Base-by-base conservation (phyloP, 2,113 vertebrate species). In the Alethe castanea region DNA sequence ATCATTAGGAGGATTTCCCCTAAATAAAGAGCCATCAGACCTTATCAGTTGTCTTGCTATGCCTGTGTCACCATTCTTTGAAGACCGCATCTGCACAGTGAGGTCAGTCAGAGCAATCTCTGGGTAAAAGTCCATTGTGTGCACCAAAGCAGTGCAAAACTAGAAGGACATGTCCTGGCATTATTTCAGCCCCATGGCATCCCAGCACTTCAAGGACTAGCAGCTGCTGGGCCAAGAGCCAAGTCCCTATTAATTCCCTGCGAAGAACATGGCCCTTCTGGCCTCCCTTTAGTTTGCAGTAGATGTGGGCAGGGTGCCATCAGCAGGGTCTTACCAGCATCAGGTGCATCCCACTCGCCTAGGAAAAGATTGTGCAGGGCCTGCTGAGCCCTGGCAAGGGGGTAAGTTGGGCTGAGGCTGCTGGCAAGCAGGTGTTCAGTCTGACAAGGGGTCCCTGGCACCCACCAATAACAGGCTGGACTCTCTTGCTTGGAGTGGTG, bases 1-100 rank as follows among this genome's bases (percentile, higher is more conserved):
- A 81, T 45, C 92, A 31, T 53, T 73, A 81, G 53, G 50, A 93
- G 76, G 79, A 83, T 77, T 90, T 94, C 90, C 88, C 74, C 62
- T 80, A 65, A 86, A 81, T 73, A 73, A 90, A 77, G 74, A 86
- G 79, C 79, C 59, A 88, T 90, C 79, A 93, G 53, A 70, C 59
- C 50, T 96, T 94, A 94, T 96, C 95, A 90, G 79, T 66, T 87
- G 53, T 56, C 85, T 93, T 83, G 71, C 76, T 72, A 14, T 85
- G 92, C 65, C 78, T 81, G 60, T 78, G 74, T 92, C 76, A 70
- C 82, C 0, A 0, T 71, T 73, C 71, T 86, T 47, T 65, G 79
- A 94, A 93, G 92, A 52, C 44, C 72, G 45, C 84, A 90, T 73
- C 90, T 95, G 85, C 59, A 72, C 2, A 0, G 66, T 85, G 44